These are phyloP conservation scores for Spinibarbus caldwelli DNA, from an alignment of 2,797 vertebrate genomes.

Conservation along the genomic window DNA sequence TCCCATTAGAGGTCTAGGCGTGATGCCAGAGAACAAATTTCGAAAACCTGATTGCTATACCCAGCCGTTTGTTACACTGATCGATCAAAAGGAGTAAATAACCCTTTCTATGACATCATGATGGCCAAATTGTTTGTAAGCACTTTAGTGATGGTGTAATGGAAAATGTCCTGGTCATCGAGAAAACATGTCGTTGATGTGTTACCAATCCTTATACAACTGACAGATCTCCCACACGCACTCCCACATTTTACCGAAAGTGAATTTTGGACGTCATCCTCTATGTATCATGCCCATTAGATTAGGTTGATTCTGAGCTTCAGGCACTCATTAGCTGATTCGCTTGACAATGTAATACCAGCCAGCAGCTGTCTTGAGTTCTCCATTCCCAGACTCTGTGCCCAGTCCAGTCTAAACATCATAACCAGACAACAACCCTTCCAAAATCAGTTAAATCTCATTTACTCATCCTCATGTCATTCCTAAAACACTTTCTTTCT, in stretches of 20 bases:
- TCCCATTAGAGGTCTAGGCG: constrained; percentile 32
- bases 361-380: constrained; percentile 28
- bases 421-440: background rate
- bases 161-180: constrained; percentile 19
- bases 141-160: constrained; percentile 13
- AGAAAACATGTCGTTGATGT: constrained; percentile 5
- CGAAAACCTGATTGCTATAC: constrained; percentile 16
- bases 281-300: constrained; percentile 16
- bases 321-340: constrained; percentile 41
- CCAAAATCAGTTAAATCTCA: no score
- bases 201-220: background rate
- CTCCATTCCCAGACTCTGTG: constrained; percentile 26
- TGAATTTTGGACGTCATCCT: constrained; percentile 14
- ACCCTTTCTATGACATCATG: background rate
- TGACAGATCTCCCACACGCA: background rate
- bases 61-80: constrained; percentile 23
- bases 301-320: constrained; percentile 46
- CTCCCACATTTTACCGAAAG: background rate
- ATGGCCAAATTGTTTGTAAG: constrained; percentile 18
- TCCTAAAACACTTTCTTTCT: no score
- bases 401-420: background rate
- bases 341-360: constrained; percentile 34
- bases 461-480: no score
- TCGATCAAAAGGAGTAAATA: constrained; percentile 13
- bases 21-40: constrained; percentile 42